A percentile compares a stretch with the other conserved stretches of the same genome.
Conservation (phyloP, 2,113 vertebrate genomes). For the Pollachius pollachius region DNA sequence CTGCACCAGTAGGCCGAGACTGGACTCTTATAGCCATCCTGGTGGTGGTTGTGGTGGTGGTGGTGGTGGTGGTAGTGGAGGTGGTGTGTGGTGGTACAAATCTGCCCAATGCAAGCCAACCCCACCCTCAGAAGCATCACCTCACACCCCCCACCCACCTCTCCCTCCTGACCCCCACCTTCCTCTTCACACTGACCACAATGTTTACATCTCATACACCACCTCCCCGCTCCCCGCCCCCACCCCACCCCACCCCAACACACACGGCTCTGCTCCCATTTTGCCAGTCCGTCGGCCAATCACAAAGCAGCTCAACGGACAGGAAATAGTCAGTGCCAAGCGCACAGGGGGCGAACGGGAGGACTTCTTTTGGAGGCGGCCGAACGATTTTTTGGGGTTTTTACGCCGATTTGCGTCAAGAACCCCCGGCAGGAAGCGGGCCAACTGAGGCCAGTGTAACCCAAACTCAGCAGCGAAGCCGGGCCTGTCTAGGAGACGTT, state of each 20-base stretch:
- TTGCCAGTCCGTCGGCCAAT: constrained; percentile 57
- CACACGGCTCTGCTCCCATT: constrained; percentile 15
- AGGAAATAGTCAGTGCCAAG: constrained; percentile 61
- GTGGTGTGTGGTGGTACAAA: constrained; percentile 44
- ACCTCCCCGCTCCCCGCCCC: constrained; percentile 26
- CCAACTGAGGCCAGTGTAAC: constrained; percentile 44
- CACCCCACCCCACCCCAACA: no score
- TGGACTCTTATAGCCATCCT: neutral
- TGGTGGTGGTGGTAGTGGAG: constrained; percentile 45
- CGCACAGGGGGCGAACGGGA: constrained; percentile 33
- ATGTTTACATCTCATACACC: constrained; percentile 73
- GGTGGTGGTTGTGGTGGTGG: constrained; percentile 36
- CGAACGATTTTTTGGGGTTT: constrained; percentile 29
- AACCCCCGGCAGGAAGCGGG: constrained; percentile 60
- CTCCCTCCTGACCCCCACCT: constrained; percentile 27
- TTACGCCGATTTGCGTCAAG: constrained; percentile 60
- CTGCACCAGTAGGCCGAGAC: constrained; percentile 23
- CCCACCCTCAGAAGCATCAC: no score
- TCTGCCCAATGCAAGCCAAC: constrained; percentile 13
- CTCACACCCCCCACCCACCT: constrained; percentile 6
- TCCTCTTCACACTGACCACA: constrained; percentile 67
- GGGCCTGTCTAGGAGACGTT: constrained; percentile 44
- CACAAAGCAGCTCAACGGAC: constrained; percentile 49
- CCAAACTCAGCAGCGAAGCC: constrained; percentile 50
- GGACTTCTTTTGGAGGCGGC: constrained; percentile 33